Percentiles rank a stretch among this genome's conserved stretches.
These are phyloP conservation scores for Electrophaes corylata DNA, from an alignment of 2,888 invertebrate species.

Conservation along the genomic window DNA sequence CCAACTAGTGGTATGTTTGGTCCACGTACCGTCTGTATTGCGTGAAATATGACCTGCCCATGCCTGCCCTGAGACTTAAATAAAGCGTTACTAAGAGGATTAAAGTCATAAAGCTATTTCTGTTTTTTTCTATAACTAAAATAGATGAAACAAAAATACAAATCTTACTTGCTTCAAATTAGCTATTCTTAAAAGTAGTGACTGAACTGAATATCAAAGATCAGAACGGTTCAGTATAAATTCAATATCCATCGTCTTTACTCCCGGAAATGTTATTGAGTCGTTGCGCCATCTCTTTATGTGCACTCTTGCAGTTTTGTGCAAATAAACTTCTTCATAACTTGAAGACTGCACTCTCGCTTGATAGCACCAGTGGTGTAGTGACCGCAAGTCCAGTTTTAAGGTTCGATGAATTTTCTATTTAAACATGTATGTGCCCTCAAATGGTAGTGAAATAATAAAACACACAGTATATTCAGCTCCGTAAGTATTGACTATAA, in stretches of 20 bases:
- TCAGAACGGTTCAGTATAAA: slow-evolving; percentile 15
- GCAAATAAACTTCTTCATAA: neutral
- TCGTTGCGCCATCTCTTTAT: slow-evolving; percentile 10
- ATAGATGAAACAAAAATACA: neutral
- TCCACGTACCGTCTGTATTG: too few relatives aligned
- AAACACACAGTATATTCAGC: too few relatives aligned
- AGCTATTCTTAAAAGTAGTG: neutral
- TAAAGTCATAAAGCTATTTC: too few relatives aligned
- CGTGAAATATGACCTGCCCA: too few relatives aligned
- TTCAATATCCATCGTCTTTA: slow-evolving; percentile 17
- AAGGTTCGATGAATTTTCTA: too few relatives aligned
- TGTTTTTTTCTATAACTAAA: neutral
- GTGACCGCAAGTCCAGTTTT: too few relatives aligned
- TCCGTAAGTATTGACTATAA: too few relatives aligned
- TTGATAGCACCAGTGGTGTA: neutral
- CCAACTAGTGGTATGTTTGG: too few relatives aligned
- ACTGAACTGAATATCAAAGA: slow-evolving; percentile 1
- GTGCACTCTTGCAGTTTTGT: slow-evolving; percentile 2
- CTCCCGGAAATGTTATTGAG: slow-evolving; percentile 14
- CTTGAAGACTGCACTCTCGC: neutral
- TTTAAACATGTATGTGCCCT: too few relatives aligned
- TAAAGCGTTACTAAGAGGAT: too few relatives aligned
- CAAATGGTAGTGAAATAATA: too few relatives aligned
- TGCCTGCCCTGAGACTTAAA: too few relatives aligned
- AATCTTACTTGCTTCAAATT: neutral